Evolutionary conservation across 2,888 invertebrate genomes (phyloP).

Genomic region (Nemotelus pantherinus): DNA sequence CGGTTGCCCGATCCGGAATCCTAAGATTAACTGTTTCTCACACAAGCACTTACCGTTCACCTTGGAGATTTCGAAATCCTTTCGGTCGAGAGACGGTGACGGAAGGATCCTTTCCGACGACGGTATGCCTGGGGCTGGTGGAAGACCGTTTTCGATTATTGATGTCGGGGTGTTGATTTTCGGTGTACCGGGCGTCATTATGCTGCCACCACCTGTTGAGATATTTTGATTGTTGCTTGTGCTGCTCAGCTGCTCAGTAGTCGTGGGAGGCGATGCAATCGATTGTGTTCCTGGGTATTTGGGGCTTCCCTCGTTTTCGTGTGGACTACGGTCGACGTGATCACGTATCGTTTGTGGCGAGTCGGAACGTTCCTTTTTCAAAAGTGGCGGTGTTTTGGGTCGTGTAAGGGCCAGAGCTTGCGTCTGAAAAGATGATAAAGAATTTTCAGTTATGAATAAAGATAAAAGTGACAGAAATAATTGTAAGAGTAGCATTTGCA

Average conservation of each 20-base stretch:
- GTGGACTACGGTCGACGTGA: slow-evolving; percentile 44
- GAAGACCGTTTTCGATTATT: slow-evolving; percentile 52
- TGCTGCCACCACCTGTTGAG: slow-evolving; percentile 36
- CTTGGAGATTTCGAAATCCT: slow-evolving; percentile 65
- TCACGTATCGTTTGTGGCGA: slow-evolving; percentile 58
- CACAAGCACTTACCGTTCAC: slow-evolving; percentile 63
- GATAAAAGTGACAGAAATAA: too few relatives aligned
- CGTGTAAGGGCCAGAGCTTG: slow-evolving; percentile 75
- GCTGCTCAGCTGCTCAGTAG: slow-evolving; percentile 21
- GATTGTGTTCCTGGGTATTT: slow-evolving; percentile 31
- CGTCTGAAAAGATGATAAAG: slow-evolving; percentile 66
- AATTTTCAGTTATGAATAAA: neutral
- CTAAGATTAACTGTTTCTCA: slow-evolving; percentile 18
- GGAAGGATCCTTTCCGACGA: slow-evolving; percentile 59
- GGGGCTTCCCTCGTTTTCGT: slow-evolving; percentile 40
- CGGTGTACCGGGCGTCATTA: slow-evolving; percentile 52
- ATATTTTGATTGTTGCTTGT: slow-evolving; percentile 42
- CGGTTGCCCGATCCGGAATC: slow-evolving; percentile 9
- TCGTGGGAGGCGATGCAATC: slow-evolving; percentile 41
- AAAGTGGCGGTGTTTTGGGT: slow-evolving; percentile 64
- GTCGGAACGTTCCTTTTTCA: slow-evolving; percentile 63
- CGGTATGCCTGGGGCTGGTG: slow-evolving; percentile 38
- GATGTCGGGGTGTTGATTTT: slow-evolving; percentile 58
- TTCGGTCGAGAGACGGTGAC: slow-evolving; percentile 60
- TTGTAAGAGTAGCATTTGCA: too few relatives aligned